Evolutionary conservation across 2,888 invertebrate species (phyloP).

Genomic region (Tolmerus cingulatus): DNA sequence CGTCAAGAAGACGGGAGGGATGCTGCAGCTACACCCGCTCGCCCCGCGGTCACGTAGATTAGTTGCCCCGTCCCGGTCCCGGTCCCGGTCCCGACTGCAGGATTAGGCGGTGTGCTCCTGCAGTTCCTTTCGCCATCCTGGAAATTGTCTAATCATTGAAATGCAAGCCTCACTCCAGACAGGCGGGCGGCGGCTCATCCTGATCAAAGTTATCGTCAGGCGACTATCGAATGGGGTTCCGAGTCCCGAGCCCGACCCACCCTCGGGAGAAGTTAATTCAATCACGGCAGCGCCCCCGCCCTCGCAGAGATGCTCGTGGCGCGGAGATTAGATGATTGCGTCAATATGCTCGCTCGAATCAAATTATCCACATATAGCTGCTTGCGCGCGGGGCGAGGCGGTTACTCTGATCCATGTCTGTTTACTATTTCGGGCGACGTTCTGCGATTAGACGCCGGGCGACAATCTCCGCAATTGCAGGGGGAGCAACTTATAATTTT

Average conservation of each 20-base stretch:
- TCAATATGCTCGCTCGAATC: constrained; percentile 44
- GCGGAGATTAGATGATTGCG: constrained; percentile 44
- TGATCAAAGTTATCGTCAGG: constrained; percentile 42
- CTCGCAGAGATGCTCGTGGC: neutral
- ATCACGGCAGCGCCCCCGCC: neutral
- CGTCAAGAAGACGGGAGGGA: neutral
- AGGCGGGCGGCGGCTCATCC: constrained; percentile 13
- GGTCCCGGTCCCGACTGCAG: no score
- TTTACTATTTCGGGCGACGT: constrained; percentile 1
- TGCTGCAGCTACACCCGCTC: neutral
- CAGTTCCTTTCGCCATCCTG: neutral
- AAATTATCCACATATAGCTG: constrained; percentile 38
- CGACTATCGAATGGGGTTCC: constrained; percentile 8
- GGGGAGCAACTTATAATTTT: neutral
- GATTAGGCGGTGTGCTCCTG: neutral
- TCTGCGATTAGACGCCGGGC: neutral
- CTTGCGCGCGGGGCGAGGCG: neutral
- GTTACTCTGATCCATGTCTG: constrained; percentile 13
- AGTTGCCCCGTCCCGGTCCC: neutral
- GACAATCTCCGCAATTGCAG: neutral
- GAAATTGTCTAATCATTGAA: constrained; percentile 38
- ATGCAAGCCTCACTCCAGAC: constrained; percentile 27
- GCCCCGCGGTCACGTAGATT: neutral
- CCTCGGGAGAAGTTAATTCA: constrained; percentile 37
- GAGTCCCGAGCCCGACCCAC: neutral